Evolutionary conservation across 2,888 invertebrate genomes (phyloP), one percentile per base, ranked within the genome.

Genomic region (Taphrorychus bicolor): DNA sequence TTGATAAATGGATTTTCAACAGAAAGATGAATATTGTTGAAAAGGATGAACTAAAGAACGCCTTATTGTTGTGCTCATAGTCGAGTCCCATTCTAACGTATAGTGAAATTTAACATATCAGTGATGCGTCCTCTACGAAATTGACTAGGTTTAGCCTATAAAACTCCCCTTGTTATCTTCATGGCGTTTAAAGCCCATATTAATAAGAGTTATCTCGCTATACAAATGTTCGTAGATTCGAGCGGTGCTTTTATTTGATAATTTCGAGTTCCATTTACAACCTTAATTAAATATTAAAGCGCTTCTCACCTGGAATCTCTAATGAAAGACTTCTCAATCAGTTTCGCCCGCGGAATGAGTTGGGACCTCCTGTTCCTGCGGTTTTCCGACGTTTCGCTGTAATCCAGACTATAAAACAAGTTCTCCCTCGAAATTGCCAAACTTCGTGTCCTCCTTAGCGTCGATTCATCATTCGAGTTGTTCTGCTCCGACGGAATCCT

Each of bases 271-370:
- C 11, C 1, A 9, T 32, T 11, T 2, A 7, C 32, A 11, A 11
- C 7, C 32, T 2, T 23, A 9, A 5, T 21, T 23, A 19, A 52
- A n/a, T 11, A 32, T 32, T 32, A 32, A 32, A 4, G n/a, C 4
- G 42, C 23, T 48, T 48, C 73, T 84, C 83, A 91, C 91, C 90
- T 88, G 7, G 70, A 70, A 40, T 76, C 76, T 59, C 69, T 73
- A 18, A 70, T 71, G 48, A 90, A 87, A 79, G 88, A 88, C 76
- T 89, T 89, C 82, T 91, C 91, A 76, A 91, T 91, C 72, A 93
- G 85, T 79, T 90, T 91, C 57, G 92, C 92, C 76, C 93, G 86
- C 66, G 93, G 93, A 82, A 93, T 93, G 65, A 93, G 85, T 82
- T 92, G 92, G 58, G 66, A 18, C 54, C 69, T 65, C 22, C 89